Conservation (phyloP, 1,140 invertebrate genomes). For the Diprion similis region DNA sequence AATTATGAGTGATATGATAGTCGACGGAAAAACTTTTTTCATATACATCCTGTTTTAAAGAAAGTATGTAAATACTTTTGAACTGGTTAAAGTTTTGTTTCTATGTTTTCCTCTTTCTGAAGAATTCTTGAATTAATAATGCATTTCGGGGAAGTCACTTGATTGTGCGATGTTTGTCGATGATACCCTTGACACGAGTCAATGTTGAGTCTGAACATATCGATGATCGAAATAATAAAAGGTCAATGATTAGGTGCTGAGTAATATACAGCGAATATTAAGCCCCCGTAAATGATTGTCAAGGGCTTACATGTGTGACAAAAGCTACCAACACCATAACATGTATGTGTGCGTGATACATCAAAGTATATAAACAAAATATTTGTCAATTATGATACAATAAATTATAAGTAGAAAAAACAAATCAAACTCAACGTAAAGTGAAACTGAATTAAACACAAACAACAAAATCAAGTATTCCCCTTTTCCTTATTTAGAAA, state of each 20-base stretch:
- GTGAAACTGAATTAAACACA: conserved; percentile 38
- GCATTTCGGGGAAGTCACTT: conserved; percentile 39
- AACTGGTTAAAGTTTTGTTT: conserved; percentile 13
- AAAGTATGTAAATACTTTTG: conserved; percentile 36
- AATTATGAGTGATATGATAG: conserved; percentile 68
- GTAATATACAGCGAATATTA: not conserved
- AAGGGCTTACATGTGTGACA: not conserved
- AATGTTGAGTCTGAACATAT: not conserved
- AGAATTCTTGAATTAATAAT: not conserved
- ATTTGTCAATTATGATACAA: not conserved
- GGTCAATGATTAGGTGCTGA: not conserved
- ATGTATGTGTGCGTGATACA: not conserved
- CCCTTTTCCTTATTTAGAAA: conserved; percentile 38
- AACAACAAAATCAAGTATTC: conserved; percentile 57
- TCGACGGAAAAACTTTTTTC: conserved; percentile 44
- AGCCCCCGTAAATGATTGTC: not conserved
- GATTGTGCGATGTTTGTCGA: conserved; percentile 43
- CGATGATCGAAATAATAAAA: not conserved
- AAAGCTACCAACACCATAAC: not conserved
- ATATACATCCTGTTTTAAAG: conserved; percentile 23
- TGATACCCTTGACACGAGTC: conserved; percentile 1
- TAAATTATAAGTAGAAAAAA: not conserved
- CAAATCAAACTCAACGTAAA: conserved; percentile 18
- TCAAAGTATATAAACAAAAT: too few species aligned
- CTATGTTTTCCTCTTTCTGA: not conserved